Evolutionary conservation across 2,797 vertebrate genomes (phyloP).

Genomic region (Amblyraja radiata): DNA sequence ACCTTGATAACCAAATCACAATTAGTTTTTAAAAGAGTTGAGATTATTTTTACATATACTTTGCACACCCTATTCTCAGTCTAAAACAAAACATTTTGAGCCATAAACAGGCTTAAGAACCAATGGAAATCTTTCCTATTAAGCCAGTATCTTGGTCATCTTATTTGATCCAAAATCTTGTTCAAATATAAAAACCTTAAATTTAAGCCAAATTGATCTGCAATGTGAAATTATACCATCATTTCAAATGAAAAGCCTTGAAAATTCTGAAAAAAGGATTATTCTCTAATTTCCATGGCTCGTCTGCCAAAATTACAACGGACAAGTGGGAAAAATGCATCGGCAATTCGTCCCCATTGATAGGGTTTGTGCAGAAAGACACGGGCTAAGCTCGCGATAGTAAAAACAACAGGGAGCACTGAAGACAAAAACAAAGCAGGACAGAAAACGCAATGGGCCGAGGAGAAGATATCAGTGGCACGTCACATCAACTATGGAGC

Average conservation of each 20-base stretch:
- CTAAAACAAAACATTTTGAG: background rate
- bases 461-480: too few relatives aligned
- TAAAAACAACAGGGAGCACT: background rate
- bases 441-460: too few relatives aligned
- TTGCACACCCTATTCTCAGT: background rate
- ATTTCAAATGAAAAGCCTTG: background rate
- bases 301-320: background rate
- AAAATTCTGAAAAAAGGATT: background rate
- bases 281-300: background rate
- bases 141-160: too few relatives aligned
- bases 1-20: background rate
- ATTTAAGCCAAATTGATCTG: background rate
- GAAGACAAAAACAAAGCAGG: too few relatives aligned
- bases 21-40: background rate
- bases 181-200: background rate
- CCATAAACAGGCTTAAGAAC: background rate
- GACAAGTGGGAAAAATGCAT: background rate
- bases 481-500: too few relatives aligned
- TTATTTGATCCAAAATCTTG: background rate
- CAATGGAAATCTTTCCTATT: background rate
- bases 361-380: background rate
- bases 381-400: background rate
- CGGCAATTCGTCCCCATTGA: background rate
- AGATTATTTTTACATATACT: background rate
- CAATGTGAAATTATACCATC: background rate